Conservation (phyloP, 2,113 vertebrate genomes). For the Ochotona curzoniae region DNA sequence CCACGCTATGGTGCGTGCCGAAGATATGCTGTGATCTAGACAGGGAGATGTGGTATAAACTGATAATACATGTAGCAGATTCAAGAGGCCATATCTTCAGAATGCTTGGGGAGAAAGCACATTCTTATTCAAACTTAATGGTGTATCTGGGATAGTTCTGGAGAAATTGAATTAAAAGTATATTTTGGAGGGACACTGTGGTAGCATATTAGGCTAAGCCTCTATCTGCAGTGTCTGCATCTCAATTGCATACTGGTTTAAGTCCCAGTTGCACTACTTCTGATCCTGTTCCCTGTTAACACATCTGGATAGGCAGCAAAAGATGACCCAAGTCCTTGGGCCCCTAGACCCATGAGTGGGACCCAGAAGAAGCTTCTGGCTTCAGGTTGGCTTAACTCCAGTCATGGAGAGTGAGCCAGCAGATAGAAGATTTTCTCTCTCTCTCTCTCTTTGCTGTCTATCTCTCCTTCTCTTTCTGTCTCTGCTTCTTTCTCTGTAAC, state of each 20-base stretch:
- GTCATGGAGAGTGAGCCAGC: background rate
- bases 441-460: background rate
- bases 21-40: accelerated
- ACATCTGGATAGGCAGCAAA: no score
- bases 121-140: background rate
- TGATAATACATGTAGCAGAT: background rate
- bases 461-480: background rate
- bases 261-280: no score
- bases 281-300: no score
- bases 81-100: background rate
- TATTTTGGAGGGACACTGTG: no score
- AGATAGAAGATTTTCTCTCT: background rate
- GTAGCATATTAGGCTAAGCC: no score
- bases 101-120: background rate
- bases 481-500: no score
- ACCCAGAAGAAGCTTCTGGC: no score
- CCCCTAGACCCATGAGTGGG: no score
- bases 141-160: constrained; percentile 41
- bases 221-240: no score
- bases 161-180: background rate
- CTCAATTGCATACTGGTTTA: no score
- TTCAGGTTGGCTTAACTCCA: no score
- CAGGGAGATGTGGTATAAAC: background rate
- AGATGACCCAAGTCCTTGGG: no score
- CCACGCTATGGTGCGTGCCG: background rate